Evolutionary conservation across 2,888 invertebrate species (phyloP), one percentile per base, ranked within the genome.

Genomic region (Crioceris asparagi): DNA sequence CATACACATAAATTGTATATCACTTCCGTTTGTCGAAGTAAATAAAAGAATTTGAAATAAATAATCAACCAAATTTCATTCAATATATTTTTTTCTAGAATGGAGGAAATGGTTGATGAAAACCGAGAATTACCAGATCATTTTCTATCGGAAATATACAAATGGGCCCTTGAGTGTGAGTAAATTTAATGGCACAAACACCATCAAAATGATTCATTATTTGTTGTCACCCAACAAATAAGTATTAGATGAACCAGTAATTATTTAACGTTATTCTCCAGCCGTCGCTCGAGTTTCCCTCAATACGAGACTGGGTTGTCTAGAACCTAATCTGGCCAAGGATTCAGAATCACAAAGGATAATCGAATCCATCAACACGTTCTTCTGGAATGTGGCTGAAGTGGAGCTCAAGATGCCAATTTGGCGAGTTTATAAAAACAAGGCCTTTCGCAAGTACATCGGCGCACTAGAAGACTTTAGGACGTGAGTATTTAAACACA

Each of bases 81-180:
- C 17, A 2, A 8, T 19, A 15, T 30, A 27, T 17, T 35, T 40
- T 40, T 17, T 68, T 69, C 46, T 58, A 81, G 82, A 64, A 75
- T 82, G 67, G 76, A 77, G 51, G 62, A 55, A 45, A 70, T 76
- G 56, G 59, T 72, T 39, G 71, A 75, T 52, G 61, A 64, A 41
- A 74, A 74, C 45, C 60, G 68, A 32, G 78, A 81, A 58, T 65
- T 83, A 45, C 78, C 79, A n/a, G 65, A 69, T 32, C 67, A 77
- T 57, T 81, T 83, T 59, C 69, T 78, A 44, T 74, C 72, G 44
- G 81, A 83, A 61, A 70, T 83, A 39, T 78, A 79, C 61, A 81
- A 81, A 67, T 86, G 85, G 85, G 79, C 82, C 14, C 67, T 86
- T 40, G 85, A 86, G 69, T 83, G 85, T 80, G 70, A 76, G 79